A percentile compares a stretch with the other conserved stretches of the same genome.
Evolutionary conservation across 2,888 invertebrate genomes (phyloP).

Genomic region (Tinea trinotella): DNA sequence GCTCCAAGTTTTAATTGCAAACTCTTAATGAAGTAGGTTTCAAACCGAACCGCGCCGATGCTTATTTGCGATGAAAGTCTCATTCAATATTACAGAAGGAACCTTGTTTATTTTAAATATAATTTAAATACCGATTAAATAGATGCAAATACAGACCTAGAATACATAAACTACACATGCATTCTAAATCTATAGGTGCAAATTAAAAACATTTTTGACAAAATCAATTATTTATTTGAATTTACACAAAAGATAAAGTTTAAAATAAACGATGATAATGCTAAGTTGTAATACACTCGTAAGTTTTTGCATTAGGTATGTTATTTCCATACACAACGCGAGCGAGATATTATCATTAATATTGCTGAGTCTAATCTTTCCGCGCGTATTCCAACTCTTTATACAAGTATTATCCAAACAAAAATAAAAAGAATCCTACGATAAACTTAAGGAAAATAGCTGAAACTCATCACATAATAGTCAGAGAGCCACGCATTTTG

Average conservation of each 20-base stretch:
- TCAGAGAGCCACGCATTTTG: conserved; percentile 34
- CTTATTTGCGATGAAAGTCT: not conserved
- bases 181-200: too few species aligned
- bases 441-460: not conserved
- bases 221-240: too few species aligned
- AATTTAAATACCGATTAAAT: too few species aligned
- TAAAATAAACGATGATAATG: too few species aligned
- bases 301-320: too few species aligned
- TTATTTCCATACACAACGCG: too few species aligned
- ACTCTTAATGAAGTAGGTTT: conserved; percentile 45
- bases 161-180: too few species aligned
- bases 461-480: conserved; percentile 10
- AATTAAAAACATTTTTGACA: too few species aligned
- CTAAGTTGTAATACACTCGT: too few species aligned
- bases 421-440: not conserved
- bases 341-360: not conserved
- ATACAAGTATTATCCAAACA: not conserved
- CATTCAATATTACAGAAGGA: not conserved
- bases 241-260: too few species aligned
- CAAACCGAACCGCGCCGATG: conserved; percentile 5
- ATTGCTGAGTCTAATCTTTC: not conserved
- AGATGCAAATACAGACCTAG: too few species aligned
- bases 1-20: conserved; percentile 60
- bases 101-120: not conserved
- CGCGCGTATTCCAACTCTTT: too few species aligned